A percentile compares a stretch with the other conserved stretches of the same genome.
phyloP scores from a whole-genome alignment of 2,113 vertebrate species.

The Illadopsis cleaveri region DNA sequence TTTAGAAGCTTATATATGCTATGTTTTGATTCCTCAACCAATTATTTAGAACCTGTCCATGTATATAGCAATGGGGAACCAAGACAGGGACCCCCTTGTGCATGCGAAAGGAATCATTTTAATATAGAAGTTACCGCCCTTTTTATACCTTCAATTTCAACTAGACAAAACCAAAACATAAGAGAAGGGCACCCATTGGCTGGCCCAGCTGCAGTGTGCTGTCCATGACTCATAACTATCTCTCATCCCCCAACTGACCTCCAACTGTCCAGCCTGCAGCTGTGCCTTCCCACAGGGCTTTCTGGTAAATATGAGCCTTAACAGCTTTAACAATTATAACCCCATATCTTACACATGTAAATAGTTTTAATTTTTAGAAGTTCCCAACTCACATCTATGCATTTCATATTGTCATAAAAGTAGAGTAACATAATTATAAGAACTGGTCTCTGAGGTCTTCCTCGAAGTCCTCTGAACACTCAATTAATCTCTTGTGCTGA shows the following conservation, averaged over 20 bases:
- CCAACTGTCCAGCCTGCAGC: not conserved
- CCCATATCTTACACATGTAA: not conserved
- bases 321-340: not conserved
- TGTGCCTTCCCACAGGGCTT: not conserved
- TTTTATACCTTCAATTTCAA: not conserved
- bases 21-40: not conserved
- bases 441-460: not conserved
- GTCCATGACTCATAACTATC: not conserved
- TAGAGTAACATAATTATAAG: not conserved
- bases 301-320: not conserved
- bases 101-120: not conserved
- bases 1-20: not conserved
- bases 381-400: not conserved
- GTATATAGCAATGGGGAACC: not conserved
- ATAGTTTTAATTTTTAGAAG: not conserved
- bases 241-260: no score
- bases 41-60: not conserved
- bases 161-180: not conserved
- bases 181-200: not conserved
- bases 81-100: not conserved
- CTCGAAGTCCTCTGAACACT: not conserved
- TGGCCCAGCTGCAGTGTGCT: not conserved
- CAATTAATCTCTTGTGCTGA: not conserved
- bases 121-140: not conserved
- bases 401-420: not conserved